These are phyloP conservation scores for Linurgus olivaceus DNA, from an alignment of 2,797 vertebrate species.

Conservation along the genomic window DNA sequence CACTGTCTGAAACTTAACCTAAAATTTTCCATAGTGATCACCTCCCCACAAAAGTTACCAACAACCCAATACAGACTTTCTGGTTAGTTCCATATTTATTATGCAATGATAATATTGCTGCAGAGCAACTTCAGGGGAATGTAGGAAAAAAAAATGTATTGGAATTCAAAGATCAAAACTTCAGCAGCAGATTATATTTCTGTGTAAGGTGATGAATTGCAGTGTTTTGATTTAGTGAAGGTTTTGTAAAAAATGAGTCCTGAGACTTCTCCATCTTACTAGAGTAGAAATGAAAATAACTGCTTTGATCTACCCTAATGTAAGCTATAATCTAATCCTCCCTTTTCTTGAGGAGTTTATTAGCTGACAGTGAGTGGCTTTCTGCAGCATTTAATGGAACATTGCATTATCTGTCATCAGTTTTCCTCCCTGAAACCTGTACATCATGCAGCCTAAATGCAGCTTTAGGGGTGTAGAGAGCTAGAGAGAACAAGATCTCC, in stretches of 20 bases:
- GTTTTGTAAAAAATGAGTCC: neutral
- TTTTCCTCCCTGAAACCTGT: neutral
- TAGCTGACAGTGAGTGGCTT: neutral
- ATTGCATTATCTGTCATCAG: neutral
- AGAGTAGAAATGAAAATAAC: neutral
- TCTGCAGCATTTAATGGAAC: neutral
- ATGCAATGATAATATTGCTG: neutral
- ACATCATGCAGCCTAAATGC: neutral
- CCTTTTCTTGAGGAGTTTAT: conserved; percentile 27
- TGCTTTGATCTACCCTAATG: neutral
- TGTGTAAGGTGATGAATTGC: neutral
- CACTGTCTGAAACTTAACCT: neutral
- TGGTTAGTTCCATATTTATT: neutral
- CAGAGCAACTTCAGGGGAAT: neutral
- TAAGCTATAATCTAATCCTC: neutral
- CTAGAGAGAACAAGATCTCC: neutral
- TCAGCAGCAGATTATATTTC: neutral
- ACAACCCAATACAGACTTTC: neutral
- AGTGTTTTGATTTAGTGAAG: neutral
- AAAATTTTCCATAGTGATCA: neutral
- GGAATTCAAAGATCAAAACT: neutral
- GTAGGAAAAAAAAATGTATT: neutral
- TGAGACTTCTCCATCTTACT: neutral
- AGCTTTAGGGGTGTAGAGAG: neutral
- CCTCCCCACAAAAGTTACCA: neutral